phyloP scores from a whole-genome alignment of 2,888 invertebrate genomes.

The Hyalella azteca region DNA sequence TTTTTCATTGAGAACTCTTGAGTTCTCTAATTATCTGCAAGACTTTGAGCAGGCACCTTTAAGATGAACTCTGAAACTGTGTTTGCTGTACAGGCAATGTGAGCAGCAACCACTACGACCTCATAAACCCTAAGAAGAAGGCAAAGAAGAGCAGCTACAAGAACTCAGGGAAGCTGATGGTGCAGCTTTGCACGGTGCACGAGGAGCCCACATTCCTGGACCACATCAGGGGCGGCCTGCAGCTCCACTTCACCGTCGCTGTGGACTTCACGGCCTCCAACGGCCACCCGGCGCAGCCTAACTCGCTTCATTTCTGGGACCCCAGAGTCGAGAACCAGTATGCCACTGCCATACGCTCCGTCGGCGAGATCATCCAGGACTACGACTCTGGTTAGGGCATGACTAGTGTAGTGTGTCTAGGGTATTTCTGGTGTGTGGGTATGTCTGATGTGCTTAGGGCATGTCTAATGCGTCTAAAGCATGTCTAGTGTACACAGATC shows the following conservation, averaged over 20 bases:
- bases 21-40: too few relatives aligned
- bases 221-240: constrained; percentile 65
- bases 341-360: constrained; percentile 64
- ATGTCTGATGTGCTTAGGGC: too few relatives aligned
- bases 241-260: constrained; percentile 63
- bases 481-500: too few relatives aligned
- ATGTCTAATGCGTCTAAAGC: too few relatives aligned
- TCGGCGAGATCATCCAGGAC: constrained; percentile 65
- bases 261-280: constrained; percentile 63
- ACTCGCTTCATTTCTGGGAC: constrained; percentile 65
- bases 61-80: too few relatives aligned
- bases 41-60: too few relatives aligned
- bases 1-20: too few relatives aligned
- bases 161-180: constrained; percentile 66
- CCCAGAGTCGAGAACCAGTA: constrained; percentile 63
- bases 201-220: constrained; percentile 64
- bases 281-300: constrained; percentile 61
- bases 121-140: constrained; percentile 65
- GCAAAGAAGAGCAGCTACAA: constrained; percentile 66
- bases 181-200: constrained; percentile 59
- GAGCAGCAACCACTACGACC: constrained; percentile 40
- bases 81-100: neutral
- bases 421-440: too few relatives aligned
- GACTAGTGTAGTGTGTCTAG: too few relatives aligned
- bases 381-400: constrained; percentile 63